Percentiles rank a stretch among this genome's conserved stretches.
These are phyloP conservation scores for Mus spretus DNA, from an alignment of 2,797 vertebrate genomes.

Conservation along the genomic window DNA sequence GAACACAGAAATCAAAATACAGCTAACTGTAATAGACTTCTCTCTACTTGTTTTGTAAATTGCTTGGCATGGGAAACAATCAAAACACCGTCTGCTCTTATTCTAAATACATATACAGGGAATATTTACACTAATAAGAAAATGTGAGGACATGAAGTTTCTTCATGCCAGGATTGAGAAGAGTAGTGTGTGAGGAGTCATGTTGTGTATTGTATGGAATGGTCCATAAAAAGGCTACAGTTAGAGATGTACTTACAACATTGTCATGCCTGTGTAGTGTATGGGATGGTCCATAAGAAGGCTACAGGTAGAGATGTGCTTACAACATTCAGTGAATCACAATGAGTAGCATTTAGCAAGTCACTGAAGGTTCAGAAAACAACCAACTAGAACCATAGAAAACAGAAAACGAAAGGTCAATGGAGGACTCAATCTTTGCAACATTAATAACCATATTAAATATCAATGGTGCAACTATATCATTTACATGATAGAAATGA, in stretches of 20 bases:
- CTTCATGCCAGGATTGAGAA: background rate
- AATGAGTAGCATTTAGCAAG: background rate
- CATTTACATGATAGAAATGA: background rate
- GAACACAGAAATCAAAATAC: background rate
- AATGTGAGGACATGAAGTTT: background rate
- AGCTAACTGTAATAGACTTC: background rate
- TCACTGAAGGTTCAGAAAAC: background rate
- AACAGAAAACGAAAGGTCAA: background rate
- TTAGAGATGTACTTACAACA: background rate
- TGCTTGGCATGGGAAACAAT: background rate
- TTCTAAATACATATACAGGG: background rate
- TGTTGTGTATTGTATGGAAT: background rate
- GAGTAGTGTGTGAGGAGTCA: background rate
- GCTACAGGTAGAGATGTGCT: background rate
- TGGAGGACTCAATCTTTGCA: background rate
- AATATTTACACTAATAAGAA: background rate
- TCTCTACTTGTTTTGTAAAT: background rate
- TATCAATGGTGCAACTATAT: background rate
- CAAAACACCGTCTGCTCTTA: background rate
- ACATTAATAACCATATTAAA: background rate
- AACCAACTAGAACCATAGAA: background rate
- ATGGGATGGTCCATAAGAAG: no score
- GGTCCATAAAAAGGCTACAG: background rate
- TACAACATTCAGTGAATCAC: background rate
- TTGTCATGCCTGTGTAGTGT: no score